Conservation (phyloP, 2,797 vertebrate genomes). For the Rachycentron canadum region DNA sequence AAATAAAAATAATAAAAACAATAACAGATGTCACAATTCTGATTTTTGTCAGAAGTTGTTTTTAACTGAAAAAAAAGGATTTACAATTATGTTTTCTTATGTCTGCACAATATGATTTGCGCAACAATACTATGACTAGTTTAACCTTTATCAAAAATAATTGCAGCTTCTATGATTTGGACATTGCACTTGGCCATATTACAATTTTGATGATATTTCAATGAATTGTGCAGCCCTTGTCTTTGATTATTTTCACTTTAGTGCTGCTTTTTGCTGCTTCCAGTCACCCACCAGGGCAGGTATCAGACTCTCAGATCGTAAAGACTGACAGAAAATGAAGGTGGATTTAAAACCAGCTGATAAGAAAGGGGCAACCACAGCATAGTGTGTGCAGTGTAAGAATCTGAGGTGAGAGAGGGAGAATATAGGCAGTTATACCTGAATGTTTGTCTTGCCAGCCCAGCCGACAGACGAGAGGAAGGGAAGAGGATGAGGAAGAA, state of each 20-base stretch:
- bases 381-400: conserved; percentile 60
- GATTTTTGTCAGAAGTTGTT: no score
- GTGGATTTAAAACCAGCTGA: conserved; percentile 54
- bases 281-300: neutral
- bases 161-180: no score
- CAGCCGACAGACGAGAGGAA: conserved; percentile 80
- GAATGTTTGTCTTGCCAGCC: conserved; percentile 88
- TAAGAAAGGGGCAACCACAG: conserved; percentile 53
- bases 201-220: no score
- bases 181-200: no score
- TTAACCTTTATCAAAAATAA: no score
- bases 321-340: neutral
- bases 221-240: no score
- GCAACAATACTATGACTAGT: no score
- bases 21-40: no score
- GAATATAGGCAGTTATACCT: conserved; percentile 87
- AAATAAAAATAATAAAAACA: no score
- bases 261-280: neutral
- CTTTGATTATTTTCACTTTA: neutral
- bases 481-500: conserved; percentile 53
- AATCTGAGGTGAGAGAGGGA: conserved; percentile 81
- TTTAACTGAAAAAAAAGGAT: no score
- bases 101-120: no score
- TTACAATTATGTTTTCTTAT: no score
- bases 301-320: neutral